Percentiles rank a stretch among this genome's conserved stretches.
Evolutionary conservation across 2,113 vertebrate species (phyloP).

Genomic region (Symphodus melops): DNA sequence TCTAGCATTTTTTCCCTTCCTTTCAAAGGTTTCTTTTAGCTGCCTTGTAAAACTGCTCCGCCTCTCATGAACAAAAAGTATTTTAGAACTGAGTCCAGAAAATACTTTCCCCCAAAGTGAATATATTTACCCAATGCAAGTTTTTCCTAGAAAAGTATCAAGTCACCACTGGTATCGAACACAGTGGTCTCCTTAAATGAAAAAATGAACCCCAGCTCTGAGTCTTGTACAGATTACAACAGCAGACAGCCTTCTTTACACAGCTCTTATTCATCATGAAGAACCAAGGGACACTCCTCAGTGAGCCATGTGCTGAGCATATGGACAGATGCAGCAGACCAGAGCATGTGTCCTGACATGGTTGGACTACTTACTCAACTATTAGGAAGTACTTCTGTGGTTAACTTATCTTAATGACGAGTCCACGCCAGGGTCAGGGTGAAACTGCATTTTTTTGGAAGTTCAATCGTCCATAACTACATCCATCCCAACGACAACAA

Average conservation of each 20-base stretch:
- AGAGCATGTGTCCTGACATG: not conserved
- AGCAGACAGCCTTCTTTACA: not conserved
- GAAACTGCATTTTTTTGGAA: not conserved
- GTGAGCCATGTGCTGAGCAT: constrained; percentile 8
- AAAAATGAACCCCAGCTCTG: not conserved
- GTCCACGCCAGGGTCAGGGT: not conserved
- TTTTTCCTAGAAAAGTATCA: not conserved
- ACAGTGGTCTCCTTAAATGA: not conserved
- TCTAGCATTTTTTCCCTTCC: not conserved
- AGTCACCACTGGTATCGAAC: not conserved
- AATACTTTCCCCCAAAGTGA: too few species aligned
- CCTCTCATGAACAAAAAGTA: too few species aligned
- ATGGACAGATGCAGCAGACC: not conserved
- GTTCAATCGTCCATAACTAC: not conserved
- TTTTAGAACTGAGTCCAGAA: too few species aligned
- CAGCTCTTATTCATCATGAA: constrained; percentile 12
- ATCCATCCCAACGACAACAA: not conserved
- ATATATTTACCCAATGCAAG: not conserved
- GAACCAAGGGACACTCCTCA: not conserved
- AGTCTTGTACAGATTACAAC: not conserved
- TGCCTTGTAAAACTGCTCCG: not conserved
- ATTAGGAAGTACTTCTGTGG: not conserved
- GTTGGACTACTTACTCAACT: not conserved
- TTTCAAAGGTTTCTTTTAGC: not conserved
- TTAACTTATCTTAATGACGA: not conserved